These are phyloP conservation scores for Elachura formosa DNA, from an alignment of 2,113 vertebrate genomes.

Conservation along the genomic window DNA sequence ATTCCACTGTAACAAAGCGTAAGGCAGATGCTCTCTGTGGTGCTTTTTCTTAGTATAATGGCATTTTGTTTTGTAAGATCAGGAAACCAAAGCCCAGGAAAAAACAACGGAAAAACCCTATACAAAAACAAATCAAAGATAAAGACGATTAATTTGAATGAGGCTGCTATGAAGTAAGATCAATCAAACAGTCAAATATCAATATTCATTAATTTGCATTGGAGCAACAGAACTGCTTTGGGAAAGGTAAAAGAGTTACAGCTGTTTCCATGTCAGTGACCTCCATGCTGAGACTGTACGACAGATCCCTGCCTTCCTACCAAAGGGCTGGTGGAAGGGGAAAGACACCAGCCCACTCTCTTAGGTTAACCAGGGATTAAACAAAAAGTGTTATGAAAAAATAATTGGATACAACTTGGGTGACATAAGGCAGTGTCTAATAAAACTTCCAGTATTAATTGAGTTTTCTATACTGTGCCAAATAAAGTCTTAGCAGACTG, in stretches of 20 bases:
- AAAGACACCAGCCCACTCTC: not conserved
- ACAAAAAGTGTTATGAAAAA: conserved; percentile 41
- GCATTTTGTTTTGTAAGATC: not conserved
- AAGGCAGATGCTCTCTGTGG: not conserved
- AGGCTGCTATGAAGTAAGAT: not conserved
- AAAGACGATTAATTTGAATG: not conserved
- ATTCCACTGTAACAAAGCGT: not conserved
- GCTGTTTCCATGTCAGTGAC: not conserved
- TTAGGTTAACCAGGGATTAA: not conserved
- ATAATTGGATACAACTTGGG: conserved; percentile 16
- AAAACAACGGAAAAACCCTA: not conserved
- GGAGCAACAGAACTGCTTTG: not conserved
- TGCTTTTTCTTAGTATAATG: not conserved
- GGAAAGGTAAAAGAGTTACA: not conserved
- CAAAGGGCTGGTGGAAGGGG: not conserved
- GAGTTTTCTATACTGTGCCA: conserved; percentile 50
- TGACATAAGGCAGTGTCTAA: conserved; percentile 8
- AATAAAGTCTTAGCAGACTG: conserved; percentile 45
- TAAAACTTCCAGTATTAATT: conserved; percentile 54
- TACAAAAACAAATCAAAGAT: not conserved
- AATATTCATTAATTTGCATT: not conserved
- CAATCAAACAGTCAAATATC: not conserved
- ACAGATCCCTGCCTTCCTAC: not conserved
- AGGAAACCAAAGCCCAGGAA: not conserved
- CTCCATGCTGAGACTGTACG: not conserved